These are phyloP conservation scores for Muscicapa striata DNA, from an alignment of 2,797 vertebrate species.

Conservation along the genomic window DNA sequence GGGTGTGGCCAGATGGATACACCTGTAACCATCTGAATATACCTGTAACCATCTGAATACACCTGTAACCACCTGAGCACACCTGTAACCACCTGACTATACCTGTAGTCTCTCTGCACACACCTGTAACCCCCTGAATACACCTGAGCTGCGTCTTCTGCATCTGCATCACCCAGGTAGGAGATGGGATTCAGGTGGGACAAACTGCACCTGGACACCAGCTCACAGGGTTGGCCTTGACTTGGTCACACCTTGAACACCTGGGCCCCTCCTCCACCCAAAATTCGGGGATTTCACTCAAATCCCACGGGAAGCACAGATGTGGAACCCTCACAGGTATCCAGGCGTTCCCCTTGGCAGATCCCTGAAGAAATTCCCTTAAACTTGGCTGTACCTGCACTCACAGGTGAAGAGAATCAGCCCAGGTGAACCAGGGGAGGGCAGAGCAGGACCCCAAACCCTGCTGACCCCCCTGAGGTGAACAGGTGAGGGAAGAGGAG, in stretches of 20 bases:
- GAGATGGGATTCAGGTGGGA: not conserved
- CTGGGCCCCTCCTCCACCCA: not conserved
- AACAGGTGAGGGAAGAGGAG: not conserved
- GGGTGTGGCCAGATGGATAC: not conserved
- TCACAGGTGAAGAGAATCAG: not conserved
- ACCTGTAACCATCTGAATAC: not conserved
- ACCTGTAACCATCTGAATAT: rapidly evolving
- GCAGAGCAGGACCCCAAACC: not conserved
- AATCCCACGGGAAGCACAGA: not conserved
- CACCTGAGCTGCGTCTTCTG: not conserved
- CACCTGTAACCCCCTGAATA: not conserved
- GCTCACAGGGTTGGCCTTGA: not conserved
- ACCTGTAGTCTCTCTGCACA: rapidly evolving
- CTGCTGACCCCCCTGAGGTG: too few relatives aligned
- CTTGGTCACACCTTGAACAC: not conserved
- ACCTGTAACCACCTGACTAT: rapidly evolving
- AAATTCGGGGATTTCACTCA: not conserved
- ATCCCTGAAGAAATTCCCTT: not conserved
- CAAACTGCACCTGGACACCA: not conserved
- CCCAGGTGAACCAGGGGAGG: not conserved
- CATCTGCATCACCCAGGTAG: too few relatives aligned
- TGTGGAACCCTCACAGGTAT: not conserved
- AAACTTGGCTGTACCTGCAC: not conserved
- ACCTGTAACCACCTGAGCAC: rapidly evolving
- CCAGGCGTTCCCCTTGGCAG: not conserved